These are phyloP conservation scores for Theonella swinhoei DNA, from an alignment of 37 sponge, comb jelly and placozoan species.

Conservation along the genomic window DNA sequence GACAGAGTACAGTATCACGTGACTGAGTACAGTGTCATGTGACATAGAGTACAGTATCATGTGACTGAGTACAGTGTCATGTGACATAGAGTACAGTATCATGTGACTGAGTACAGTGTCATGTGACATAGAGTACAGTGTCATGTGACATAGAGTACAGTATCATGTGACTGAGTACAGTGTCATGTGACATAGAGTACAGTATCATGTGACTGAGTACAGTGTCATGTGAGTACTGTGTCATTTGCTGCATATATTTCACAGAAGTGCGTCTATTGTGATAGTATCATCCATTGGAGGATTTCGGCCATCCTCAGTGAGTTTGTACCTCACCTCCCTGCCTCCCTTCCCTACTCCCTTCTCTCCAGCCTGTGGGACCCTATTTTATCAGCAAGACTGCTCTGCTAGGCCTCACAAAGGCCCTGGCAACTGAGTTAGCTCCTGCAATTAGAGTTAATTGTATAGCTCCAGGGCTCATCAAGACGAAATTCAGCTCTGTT, in stretches of 20 bases:
- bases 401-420: slow-evolving; percentile 88
- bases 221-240: too few species aligned
- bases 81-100: too few species aligned
- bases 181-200: too few species aligned
- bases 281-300: slow-evolving; percentile 96
- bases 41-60: too few species aligned
- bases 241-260: too few species aligned
- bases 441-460: slow-evolving; percentile 89
- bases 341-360: not conserved
- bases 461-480: slow-evolving; percentile 94
- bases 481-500: slow-evolving; percentile 88
- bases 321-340: not conserved
- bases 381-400: slow-evolving; percentile 97
- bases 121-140: too few species aligned
- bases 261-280: slow-evolving; percentile 77
- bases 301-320: slow-evolving; percentile 70
- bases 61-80: too few species aligned
- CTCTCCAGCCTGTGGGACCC: slow-evolving; percentile 68
- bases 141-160: too few species aligned
- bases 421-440: slow-evolving; percentile 80
- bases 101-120: too few species aligned
- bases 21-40: too few species aligned
- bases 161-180: too few species aligned
- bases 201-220: too few species aligned
- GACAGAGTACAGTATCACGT: not conserved